Percentiles rank a stretch among this genome's conserved stretches.
phyloP scores from a whole-genome alignment of 2,113 vertebrate genomes.

The Ardeotis arabs region DNA sequence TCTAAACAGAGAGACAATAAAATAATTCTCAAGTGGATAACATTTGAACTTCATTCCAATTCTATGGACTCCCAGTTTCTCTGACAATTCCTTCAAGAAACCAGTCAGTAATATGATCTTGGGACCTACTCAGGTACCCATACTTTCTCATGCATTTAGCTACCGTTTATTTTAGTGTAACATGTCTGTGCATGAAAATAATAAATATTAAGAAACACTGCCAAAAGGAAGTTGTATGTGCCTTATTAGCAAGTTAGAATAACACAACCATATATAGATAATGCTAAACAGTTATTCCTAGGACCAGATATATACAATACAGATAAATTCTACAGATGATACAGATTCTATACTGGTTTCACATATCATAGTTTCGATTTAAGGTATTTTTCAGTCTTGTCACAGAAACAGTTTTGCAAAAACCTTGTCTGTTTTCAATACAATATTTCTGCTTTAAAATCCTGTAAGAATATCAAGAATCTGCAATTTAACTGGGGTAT shows the following conservation, averaged over 20 bases:
- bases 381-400: neutral
- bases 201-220: neutral
- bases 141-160: neutral
- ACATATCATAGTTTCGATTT: neutral
- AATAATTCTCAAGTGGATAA: neutral
- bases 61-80: neutral
- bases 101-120: neutral
- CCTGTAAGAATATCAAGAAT: neutral
- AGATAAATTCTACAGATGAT: neutral
- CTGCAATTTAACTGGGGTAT: neutral
- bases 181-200: neutral
- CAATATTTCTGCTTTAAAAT: neutral
- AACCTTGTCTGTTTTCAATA: neutral
- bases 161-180: neutral
- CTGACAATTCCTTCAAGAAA: neutral
- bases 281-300: neutral
- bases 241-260: neutral
- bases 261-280: neutral
- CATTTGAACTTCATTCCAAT: neutral
- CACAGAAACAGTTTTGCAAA: neutral
- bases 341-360: neutral
- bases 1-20: neutral
- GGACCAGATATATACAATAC: neutral
- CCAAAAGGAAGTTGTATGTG: neutral
- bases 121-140: neutral